phyloP scores from a whole-genome alignment of 2,888 invertebrate species.

The Drosophila longiperda region DNA sequence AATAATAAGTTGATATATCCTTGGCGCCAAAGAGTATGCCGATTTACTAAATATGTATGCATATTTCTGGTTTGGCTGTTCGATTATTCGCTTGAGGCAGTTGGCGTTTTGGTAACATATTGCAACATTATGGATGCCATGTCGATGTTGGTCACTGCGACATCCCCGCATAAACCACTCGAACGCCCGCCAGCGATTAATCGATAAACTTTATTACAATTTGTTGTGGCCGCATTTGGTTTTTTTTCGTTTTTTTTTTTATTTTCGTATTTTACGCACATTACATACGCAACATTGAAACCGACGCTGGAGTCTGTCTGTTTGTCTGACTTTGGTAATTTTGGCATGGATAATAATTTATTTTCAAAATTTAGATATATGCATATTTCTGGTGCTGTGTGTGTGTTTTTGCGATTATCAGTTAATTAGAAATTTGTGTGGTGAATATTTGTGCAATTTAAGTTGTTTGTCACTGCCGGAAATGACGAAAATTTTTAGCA shows the following conservation, averaged over 20 bases:
- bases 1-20: not conserved
- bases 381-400: conserved; percentile 1
- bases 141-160: conserved; percentile 23
- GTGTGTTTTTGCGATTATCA: conserved; percentile 56
- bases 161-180: not conserved
- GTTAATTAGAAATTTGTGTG: conserved; percentile 71
- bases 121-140: conserved; percentile 55
- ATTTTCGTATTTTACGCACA: conserved; percentile 20
- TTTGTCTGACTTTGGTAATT: conserved; percentile 36
- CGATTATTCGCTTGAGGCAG: conserved; percentile 27
- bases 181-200: conserved; percentile 44
- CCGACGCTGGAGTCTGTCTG: conserved; percentile 23
- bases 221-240: conserved; percentile 56
- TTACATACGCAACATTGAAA: conserved; percentile 40
- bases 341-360: conserved; percentile 59
- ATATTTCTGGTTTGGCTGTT: not conserved
- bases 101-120: conserved; percentile 57
- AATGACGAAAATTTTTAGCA: conserved; percentile 63
- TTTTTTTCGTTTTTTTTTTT: conserved; percentile 31
- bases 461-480: conserved; percentile 49
- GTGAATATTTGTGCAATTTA: conserved; percentile 38
- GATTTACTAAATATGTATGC: not conserved
- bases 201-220: conserved; percentile 78
- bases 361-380: conserved; percentile 33
- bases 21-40: not conserved